Base-by-base conservation (phyloP, 2,113 vertebrate genomes). In the Oceanites oceanicus region DNA sequence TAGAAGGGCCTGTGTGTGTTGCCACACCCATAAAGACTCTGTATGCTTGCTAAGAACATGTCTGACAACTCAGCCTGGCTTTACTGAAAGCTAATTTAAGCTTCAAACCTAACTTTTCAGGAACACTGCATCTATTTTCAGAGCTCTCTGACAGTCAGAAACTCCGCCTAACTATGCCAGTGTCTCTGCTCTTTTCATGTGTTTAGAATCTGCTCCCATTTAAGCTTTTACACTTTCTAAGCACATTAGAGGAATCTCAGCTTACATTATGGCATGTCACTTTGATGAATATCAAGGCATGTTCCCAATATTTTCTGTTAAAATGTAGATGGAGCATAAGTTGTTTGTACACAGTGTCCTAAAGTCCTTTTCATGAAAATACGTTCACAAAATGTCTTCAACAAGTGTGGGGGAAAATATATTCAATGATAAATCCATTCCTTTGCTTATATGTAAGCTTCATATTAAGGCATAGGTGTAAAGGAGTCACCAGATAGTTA, bases 161-260 rank as follows among this genome's bases (percentile, higher is more conserved):
- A 70, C 53, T 89, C 65, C 67, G 34, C 42, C 50, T 90, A 72
- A 66, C 82, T 84, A 36, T 21, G 34, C 52, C 66, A 68, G 62
- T 59, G 22, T 62, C 38, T 88, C 30, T 72, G 49, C 23, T 84
- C 44, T 72, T 72, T 94, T 81, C 49, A 32, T 50, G 32, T 78
- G 11, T 56, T 92, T 89, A 65, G 36, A 77, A 74, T 71, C 26
- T 86, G 27, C 27, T 86, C 40, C 44, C 40, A 30, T 75, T 80
- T 88, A 92, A 88, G 86, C 32, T 81, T 88, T 93, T 71, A 89
- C 65, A 81, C 11, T 77, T 88, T 80, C 71, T 77, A 86, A 80
- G 36, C 85, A 89, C 10, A 56, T 71, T 40, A 88, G 63, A 88
- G 55, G 83, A 86, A 83, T 70, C 63, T 84, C 68, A 74, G 47